These are phyloP conservation scores for Pheosia tremula DNA, from an alignment of 2,888 invertebrate genomes.

Conservation along the genomic window DNA sequence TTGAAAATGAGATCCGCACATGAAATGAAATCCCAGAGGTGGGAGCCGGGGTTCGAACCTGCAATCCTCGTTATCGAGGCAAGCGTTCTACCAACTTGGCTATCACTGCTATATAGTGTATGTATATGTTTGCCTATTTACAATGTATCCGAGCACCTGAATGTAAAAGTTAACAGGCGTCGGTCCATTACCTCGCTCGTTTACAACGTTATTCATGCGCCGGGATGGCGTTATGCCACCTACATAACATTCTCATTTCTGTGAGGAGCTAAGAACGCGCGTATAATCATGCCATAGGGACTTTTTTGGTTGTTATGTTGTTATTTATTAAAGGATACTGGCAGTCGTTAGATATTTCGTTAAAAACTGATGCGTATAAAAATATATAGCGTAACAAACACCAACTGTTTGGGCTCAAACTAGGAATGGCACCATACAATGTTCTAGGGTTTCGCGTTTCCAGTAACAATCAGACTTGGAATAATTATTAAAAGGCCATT, in stretches of 20 bases:
- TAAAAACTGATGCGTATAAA: not conserved
- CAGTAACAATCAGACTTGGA: no score
- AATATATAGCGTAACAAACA: no score
- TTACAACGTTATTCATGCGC: conserved; percentile 52
- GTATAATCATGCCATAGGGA: not conserved
- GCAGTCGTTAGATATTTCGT: not conserved
- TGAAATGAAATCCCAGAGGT: no score
- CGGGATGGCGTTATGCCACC: conserved; percentile 35
- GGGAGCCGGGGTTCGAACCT: no score
- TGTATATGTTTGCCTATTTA: conserved; percentile 44
- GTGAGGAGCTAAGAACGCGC: conserved; percentile 2
- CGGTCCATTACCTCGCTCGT: conserved; percentile 68
- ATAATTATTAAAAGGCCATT: no score
- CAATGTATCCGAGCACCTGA: conserved; percentile 50
- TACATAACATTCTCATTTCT: conserved; percentile 2
- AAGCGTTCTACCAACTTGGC: not conserved
- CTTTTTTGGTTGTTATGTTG: not conserved
- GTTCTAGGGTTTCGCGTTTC: no score
- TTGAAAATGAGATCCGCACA: no score
- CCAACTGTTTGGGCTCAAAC: no score
- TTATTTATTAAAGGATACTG: not conserved
- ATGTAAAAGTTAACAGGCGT: conserved; percentile 56
- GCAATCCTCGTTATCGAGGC: no score
- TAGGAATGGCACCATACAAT: no score
- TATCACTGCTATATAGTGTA: not conserved